Evolutionary conservation across 2,113 vertebrate species (phyloP).

Genomic region (Empidonax traillii): DNA sequence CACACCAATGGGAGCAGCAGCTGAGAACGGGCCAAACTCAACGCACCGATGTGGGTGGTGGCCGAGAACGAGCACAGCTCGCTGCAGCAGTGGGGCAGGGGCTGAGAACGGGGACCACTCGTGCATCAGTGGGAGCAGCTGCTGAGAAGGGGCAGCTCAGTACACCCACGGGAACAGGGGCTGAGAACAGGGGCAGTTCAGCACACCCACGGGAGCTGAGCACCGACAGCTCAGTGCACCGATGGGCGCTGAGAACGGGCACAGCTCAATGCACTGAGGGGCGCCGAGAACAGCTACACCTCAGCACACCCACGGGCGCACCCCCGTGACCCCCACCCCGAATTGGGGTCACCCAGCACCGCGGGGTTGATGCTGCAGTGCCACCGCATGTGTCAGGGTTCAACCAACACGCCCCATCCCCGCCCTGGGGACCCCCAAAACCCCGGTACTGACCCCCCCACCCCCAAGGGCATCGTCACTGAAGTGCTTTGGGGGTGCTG

Average conservation of each 20-base stretch:
- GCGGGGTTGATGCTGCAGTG: background rate
- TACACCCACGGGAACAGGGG: background rate
- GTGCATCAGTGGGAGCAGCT: background rate
- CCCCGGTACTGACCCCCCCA: background rate
- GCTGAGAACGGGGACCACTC: background rate
- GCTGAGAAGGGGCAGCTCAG: background rate
- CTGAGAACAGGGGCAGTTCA: background rate
- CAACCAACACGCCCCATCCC: background rate
- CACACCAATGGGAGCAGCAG: no score
- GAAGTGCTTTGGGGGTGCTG: no score
- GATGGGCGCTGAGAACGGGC: background rate
- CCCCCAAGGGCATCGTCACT: no score
- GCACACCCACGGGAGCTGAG: background rate
- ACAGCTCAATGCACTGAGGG: background rate
- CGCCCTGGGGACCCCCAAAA: background rate
- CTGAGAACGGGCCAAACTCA: no score
- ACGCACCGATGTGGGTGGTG: no score
- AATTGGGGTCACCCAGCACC: background rate
- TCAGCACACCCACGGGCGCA: no score
- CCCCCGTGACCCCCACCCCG: background rate
- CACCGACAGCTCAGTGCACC: background rate
- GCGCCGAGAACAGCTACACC: background rate
- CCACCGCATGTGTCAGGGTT: no score
- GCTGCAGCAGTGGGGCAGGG: background rate
- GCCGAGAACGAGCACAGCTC: no score